Percentiles rank a stretch among this genome's conserved stretches.
phyloP scores from a whole-genome alignment of 2,113 vertebrate genomes.

The Pygathrix nemaeus region DNA sequence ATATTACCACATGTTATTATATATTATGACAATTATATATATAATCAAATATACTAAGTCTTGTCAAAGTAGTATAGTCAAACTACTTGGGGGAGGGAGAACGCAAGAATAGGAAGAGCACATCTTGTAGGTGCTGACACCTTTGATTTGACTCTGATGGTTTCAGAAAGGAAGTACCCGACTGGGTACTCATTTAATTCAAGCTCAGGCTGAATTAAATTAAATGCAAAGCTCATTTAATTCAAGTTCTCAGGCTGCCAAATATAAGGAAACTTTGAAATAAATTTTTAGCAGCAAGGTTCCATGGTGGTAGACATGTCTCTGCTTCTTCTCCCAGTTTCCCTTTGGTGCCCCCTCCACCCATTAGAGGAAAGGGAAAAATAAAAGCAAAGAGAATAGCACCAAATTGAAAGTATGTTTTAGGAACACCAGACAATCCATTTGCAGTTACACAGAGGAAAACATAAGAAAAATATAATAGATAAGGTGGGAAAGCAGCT shows the following conservation, averaged over 20 bases:
- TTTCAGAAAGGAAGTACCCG: not conserved
- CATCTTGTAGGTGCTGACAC: not conserved
- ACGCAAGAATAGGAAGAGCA: not conserved
- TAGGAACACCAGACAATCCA: not conserved
- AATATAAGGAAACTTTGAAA: conserved; percentile 53
- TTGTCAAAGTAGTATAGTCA: not conserved
- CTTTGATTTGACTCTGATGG: not conserved
- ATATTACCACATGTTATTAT: not conserved
- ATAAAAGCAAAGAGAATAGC: not conserved
- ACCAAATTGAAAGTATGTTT: conserved; percentile 26
- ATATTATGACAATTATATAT: not conserved
- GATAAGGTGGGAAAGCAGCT: not conserved
- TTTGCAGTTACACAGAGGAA: not conserved
- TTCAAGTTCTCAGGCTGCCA: conserved; percentile 45
- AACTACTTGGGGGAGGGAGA: not conserved
- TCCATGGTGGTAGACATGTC: conserved; percentile 55
- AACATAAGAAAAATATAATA: not conserved
- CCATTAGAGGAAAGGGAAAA: not conserved
- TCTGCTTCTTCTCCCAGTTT: conserved; percentile 7
- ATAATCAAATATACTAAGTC: not conserved
- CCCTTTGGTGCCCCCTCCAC: not conserved
- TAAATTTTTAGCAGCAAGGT: conserved; percentile 48
- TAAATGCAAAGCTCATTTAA: conserved; percentile 46
- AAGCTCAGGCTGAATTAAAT: too few species aligned
- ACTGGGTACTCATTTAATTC: not conserved